Evolutionary conservation across 1,140 invertebrate species (phyloP).

Genomic region (Drosophila kikkawai): DNA sequence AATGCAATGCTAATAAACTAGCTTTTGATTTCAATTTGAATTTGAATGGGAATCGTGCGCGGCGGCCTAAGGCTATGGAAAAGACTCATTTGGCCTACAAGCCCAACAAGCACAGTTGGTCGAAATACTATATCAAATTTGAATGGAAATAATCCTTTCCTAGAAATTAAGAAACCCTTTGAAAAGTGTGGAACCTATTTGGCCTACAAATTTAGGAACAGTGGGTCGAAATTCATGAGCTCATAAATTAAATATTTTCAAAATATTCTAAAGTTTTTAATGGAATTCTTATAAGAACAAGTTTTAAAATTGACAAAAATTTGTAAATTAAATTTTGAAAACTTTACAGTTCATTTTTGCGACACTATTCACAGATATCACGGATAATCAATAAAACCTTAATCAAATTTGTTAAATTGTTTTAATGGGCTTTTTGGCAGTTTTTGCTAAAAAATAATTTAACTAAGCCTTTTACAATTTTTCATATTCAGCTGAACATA

Average conservation of each 20-base stretch:
- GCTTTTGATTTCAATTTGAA: constrained; percentile 58
- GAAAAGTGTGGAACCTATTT: not conserved
- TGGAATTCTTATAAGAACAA: no score
- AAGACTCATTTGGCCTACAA: constrained; percentile 74
- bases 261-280: no score
- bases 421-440: no score
- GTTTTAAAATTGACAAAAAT: no score
- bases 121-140: not conserved
- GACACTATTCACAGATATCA: no score
- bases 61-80: constrained; percentile 56
- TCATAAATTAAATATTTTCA: not conserved
- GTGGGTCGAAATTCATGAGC: not conserved
- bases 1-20: constrained; percentile 70
- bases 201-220: not conserved
- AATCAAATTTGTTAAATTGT: no score
- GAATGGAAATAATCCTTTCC: not conserved
- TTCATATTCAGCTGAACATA: no score
- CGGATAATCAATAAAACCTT: no score
- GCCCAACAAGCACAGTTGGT: constrained; percentile 22
- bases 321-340: no score
- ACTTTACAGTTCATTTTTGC: no score
- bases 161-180: not conserved
- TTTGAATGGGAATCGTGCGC: constrained; percentile 63
- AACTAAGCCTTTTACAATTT: no score
- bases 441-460: no score